A percentile compares a stretch with the other conserved stretches of the same genome.
Conservation (phyloP, 2,888 invertebrate species). For the Drosophila mimica region DNA sequence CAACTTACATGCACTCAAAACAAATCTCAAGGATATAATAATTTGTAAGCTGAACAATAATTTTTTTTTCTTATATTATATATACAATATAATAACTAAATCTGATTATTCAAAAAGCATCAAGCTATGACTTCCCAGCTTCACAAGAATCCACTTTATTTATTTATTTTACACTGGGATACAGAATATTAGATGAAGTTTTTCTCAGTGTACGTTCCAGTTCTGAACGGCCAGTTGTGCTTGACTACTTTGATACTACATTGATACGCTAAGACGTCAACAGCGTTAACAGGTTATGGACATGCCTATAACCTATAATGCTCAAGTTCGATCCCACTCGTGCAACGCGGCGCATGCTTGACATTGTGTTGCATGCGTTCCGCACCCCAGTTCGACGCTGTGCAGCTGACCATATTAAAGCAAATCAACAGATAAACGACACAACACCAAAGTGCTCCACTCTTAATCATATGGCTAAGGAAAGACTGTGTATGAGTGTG, state of each 20-base stretch:
- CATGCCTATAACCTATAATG: constrained; percentile 28
- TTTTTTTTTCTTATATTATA: not conserved
- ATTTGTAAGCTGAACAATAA: not conserved
- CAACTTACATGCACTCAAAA: constrained; percentile 3
- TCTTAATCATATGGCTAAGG: constrained; percentile 29
- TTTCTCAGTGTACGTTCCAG: constrained; percentile 46
- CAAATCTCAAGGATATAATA: not conserved
- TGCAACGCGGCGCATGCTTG: constrained; percentile 70
- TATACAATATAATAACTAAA: not conserved
- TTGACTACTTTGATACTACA: constrained; percentile 7
- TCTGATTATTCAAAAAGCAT: not conserved
- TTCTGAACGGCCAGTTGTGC: constrained; percentile 32
- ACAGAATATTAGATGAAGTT: not conserved
- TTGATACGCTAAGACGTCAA: constrained; percentile 19
- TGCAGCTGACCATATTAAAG: constrained; percentile 46
- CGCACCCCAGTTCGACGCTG: constrained; percentile 19
- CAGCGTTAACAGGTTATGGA: constrained; percentile 45
- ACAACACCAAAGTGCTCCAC: constrained; percentile 33
- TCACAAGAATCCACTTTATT: not conserved
- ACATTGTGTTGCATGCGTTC: constrained; percentile 59
- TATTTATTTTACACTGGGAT: not conserved
- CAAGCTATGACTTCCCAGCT: not conserved
- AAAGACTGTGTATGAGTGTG: constrained; percentile 1
- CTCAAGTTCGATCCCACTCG: constrained; percentile 24
- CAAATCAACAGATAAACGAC: constrained; percentile 41